Conservation (phyloP, 1,140 invertebrate genomes). For the Bombus cullumanus region DNA sequence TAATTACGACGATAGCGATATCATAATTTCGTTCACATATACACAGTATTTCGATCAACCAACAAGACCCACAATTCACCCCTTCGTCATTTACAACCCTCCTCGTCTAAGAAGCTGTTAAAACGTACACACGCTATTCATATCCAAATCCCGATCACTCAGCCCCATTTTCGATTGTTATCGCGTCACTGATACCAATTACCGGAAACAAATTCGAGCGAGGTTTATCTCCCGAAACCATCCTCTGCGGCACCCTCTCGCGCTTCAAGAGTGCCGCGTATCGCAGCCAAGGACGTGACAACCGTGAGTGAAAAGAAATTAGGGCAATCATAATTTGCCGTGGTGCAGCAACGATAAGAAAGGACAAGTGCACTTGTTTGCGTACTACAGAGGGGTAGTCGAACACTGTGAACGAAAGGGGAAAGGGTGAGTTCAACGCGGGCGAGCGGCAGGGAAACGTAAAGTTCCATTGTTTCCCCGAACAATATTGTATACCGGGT, state of each 20-base stretch:
- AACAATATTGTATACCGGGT: conserved; percentile 69
- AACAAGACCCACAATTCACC: background rate
- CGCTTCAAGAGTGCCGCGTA: background rate
- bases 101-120: background rate
- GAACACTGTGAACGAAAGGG: background rate
- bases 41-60: background rate
- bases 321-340: conserved; percentile 72
- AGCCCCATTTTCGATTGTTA: background rate
- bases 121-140: background rate
- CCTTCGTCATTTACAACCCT: background rate
- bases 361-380: conserved; percentile 68
- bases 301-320: conserved; percentile 67
- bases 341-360: conserved; percentile 67
- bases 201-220: background rate
- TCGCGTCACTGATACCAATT: background rate
- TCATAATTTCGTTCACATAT: background rate
- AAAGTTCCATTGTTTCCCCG: conserved; percentile 66
- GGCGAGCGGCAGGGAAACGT: background rate
- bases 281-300: conserved; percentile 45
- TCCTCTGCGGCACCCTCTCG: background rate
- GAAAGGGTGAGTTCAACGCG: conserved; percentile 11
- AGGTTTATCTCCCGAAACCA: conserved; percentile 5
- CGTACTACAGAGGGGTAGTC: conserved; percentile 29
- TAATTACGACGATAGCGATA: too few relatives aligned
- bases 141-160: background rate